Evolutionary conservation across 2,113 vertebrate genomes (phyloP).

Genomic region (Orycteropus afer): DNA sequence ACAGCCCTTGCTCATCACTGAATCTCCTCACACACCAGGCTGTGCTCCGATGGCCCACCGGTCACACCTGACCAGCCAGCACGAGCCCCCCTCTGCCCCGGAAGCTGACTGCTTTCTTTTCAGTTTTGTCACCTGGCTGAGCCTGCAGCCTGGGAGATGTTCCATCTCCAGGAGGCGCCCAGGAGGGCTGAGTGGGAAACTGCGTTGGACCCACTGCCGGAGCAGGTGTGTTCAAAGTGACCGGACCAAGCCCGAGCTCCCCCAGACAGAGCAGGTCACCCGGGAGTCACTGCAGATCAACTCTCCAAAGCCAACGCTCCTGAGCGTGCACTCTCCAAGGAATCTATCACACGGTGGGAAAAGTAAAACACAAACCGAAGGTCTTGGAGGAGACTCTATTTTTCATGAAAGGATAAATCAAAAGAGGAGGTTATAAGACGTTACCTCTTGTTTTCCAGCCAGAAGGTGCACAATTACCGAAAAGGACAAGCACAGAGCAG

Average conservation of each 20-base stretch:
- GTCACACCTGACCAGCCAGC: neutral
- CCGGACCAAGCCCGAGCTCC: fast-evolving
- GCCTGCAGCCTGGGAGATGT: fast-evolving
- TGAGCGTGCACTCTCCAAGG: neutral
- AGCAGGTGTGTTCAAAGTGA: neutral
- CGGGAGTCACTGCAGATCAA: fast-evolving
- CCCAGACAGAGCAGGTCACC: neutral
- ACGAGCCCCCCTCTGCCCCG: neutral
- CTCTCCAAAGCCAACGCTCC: too few species aligned
- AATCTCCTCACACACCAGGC: neutral
- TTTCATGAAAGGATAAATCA: neutral
- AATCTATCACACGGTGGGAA: fast-evolving
- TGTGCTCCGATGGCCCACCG: neutral
- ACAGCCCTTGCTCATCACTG: neutral
- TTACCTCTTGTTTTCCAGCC: neutral
- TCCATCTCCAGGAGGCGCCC: fast-evolving
- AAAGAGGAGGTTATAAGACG: neutral
- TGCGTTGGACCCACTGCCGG: fast-evolving
- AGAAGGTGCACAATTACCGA: neutral
- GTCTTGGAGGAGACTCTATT: neutral
- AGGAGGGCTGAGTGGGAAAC: neutral
- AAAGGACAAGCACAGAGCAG: neutral
- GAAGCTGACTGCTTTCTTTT: neutral
- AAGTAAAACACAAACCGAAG: neutral
- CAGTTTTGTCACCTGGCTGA: neutral